Base-by-base conservation (phyloP, 2,113 vertebrate species). In the Aythya baeri region DNA sequence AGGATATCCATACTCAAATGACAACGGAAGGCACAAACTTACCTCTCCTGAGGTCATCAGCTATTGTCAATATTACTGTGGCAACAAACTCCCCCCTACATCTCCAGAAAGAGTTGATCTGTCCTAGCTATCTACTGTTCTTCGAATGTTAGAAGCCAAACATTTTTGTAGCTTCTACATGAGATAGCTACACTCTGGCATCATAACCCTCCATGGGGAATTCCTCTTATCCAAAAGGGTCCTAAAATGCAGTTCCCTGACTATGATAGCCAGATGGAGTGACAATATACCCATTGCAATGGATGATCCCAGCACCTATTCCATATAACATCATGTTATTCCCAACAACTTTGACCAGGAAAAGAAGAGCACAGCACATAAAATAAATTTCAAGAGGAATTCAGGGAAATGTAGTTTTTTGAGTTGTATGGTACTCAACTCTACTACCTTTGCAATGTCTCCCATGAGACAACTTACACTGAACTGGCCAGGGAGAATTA, bases 401-500 rank as follows among this genome's bases (percentile, higher is more conserved):
- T 73, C 16, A 58, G 41, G 22, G 13, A 88, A 17, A 46, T 13
- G 4, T 21, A 15, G 8, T 63, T 88, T 67, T 52, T 43, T 0
- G 7, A 71, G n/a, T 2, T 67, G 6, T n/a, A 13, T 43, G 55
- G 21, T 36, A 22, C 21, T 86, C 68, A 83, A 17, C 59, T 55
- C 27, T 59, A 11, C 55, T 65, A 27, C 6, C 16, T 17, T 80
- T 50, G 5, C 0, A 2, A 9, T 67, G 4, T 23, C 59, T 59
- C 55, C 7, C 6, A 7, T 11, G 11, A 84, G 17, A 9, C 36
- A 61, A 0, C 2, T 0, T 0, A 0, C 8, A 72, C 58, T 41
- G 44, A 91, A 83, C 2, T 11, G 7, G 36, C 4, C 50, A 66
- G 27, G 7, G 34, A 83, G 55, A 88, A 88, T 46, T 55, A 80